These are phyloP conservation scores for Felis chaus DNA, from an alignment of 2,113 vertebrate genomes.

Conservation along the genomic window DNA sequence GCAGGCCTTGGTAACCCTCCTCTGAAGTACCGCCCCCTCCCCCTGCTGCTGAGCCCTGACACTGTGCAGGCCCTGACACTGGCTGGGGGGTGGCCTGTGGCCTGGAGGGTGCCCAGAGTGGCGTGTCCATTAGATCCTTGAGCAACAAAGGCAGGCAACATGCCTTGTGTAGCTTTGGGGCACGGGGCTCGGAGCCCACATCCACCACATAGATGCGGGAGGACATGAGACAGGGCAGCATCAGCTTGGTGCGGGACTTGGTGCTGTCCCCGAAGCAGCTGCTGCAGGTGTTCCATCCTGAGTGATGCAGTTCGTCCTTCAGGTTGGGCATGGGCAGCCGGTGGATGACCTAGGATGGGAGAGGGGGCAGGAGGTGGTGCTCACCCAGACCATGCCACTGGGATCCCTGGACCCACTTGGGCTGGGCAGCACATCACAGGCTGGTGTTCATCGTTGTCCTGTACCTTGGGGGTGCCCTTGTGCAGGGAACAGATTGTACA, in stretches of 20 bases:
- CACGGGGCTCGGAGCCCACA: conserved; percentile 84
- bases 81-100: neutral
- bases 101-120: neutral
- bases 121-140: neutral
- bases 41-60: neutral
- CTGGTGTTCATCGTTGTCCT: neutral
- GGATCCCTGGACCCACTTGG: neutral
- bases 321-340: conserved; percentile 93
- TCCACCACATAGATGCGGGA: conserved; percentile 94
- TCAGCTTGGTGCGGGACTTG: conserved; percentile 88
- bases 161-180: conserved; percentile 91
- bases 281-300: conserved; percentile 97
- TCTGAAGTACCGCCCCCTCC: neutral
- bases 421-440: neutral
- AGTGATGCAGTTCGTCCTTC: conserved; percentile 94
- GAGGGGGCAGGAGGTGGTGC: rapidly evolving
- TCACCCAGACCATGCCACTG: neutral
- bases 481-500: neutral
- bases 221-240: conserved; percentile 93
- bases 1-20: neutral
- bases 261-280: conserved; percentile 91
- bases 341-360: conserved; percentile 90
- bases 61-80: neutral
- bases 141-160: neutral
- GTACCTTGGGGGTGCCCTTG: neutral